phyloP scores from a whole-genome alignment of 2,888 invertebrate species.

The Agonopterix alstromeriana region DNA sequence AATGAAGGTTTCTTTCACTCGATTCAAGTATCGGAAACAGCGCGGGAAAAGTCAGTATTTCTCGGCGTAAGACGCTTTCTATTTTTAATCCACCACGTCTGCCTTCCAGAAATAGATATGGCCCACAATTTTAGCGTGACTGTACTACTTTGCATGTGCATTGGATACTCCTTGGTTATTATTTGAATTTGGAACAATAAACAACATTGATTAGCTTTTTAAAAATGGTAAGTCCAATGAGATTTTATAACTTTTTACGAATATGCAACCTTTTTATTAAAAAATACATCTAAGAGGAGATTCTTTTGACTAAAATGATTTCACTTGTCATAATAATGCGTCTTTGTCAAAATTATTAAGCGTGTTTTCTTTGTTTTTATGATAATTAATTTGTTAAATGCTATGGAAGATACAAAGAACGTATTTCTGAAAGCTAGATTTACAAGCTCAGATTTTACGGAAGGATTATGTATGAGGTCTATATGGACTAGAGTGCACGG shows the following conservation, averaged over 20 bases:
- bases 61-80: slow-evolving; percentile 41
- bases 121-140: slow-evolving; percentile 31
- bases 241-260: not conserved
- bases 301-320: no score
- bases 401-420: not conserved
- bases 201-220: not conserved
- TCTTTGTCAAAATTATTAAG: no score
- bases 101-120: slow-evolving; percentile 60
- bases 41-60: slow-evolving; percentile 45
- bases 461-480: slow-evolving; percentile 35
- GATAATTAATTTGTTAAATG: not conserved
- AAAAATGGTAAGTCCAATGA: not conserved
- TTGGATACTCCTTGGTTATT: not conserved
- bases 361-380: no score
- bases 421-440: slow-evolving; percentile 7
- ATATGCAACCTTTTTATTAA: no score
- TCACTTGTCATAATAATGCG: no score
- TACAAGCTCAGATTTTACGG: slow-evolving; percentile 12
- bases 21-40: not conserved
- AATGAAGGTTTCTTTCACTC: no score
- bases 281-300: no score
- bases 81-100: slow-evolving; percentile 52
- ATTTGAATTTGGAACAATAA: slow-evolving; percentile 1
- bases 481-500: slow-evolving; percentile 47
- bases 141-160: not conserved